These are phyloP conservation scores for Melanotaenia boesemani DNA, from an alignment of 2,797 vertebrate genomes.

Conservation along the genomic window DNA sequence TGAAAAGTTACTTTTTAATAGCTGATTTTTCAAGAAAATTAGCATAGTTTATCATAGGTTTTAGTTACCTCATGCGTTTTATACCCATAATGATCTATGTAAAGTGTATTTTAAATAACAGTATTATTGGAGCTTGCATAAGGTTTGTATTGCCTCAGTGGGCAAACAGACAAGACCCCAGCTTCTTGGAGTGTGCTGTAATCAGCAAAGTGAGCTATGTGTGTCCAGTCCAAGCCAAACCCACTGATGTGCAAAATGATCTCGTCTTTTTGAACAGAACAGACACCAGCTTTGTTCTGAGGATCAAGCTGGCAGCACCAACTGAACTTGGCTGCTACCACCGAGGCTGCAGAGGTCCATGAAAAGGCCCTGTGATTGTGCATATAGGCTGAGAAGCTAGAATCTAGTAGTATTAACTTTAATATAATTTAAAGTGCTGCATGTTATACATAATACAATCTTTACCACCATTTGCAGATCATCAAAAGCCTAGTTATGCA, in stretches of 20 bases:
- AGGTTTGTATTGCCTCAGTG: not conserved
- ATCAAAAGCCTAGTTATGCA: not conserved
- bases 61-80: too few relatives aligned
- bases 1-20: not conserved
- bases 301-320: slow-evolving; percentile 32
- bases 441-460: not conserved
- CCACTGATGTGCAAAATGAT: slow-evolving; percentile 20
- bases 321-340: slow-evolving; percentile 1
- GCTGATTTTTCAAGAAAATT: too few relatives aligned
- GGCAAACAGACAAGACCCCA: not conserved
- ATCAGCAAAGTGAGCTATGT: slow-evolving; percentile 1
- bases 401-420: not conserved
- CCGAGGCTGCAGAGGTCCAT: slow-evolving; percentile 14
- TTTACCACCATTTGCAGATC: not conserved
- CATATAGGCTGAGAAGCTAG: not conserved
- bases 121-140: not conserved
- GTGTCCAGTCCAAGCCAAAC: slow-evolving; percentile 31
- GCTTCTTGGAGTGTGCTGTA: not conserved
- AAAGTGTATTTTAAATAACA: too few relatives aligned
- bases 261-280: slow-evolving; percentile 16
- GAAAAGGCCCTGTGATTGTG: slow-evolving; percentile 14
- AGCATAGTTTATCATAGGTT: too few relatives aligned
- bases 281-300: slow-evolving; percentile 57
- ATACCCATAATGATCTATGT: too few relatives aligned
- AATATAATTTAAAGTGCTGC: not conserved